Base-by-base conservation (phyloP, 2,888 invertebrate species). In the Stenoptilia bipunctidactyla region DNA sequence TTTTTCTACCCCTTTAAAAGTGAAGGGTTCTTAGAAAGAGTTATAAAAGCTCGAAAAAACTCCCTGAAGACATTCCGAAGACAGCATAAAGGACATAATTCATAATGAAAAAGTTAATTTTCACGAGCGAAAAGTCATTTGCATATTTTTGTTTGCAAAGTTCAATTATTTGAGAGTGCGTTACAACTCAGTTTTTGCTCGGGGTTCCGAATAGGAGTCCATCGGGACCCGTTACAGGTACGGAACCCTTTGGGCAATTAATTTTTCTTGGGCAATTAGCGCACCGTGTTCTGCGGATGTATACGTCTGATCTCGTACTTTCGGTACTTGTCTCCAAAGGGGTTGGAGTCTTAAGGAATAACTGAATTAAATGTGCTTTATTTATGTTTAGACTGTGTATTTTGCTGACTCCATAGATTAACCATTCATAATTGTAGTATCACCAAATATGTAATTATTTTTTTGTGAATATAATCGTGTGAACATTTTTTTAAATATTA, bases 31-130 rank as follows among this genome's bases (percentile, higher is more conserved):
- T 53, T 50, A 52, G 51, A 52, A 54, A 58, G 45, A 47, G 62
- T 52, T 56, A 63, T 77, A 76, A 79, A 80, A 82, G 77, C 79
- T 75, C 66, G 51, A 76, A 80, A 20, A 79, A 79, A 72, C 75
- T 74, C 82, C 79, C 80, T 42, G 55, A 72, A 75, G 80, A 75
- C 75, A 51, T 49, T 49, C 51, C 56, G 59, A 77, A 79, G 79
- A 79, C 72, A 69, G 55, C 60, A 61, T 72, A 58, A 65, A 75
- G 62, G 77, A 79, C 76, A 79, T 83, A 77, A 80, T 79, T 82
- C 83, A 83, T 82, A 65, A 82, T 82, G 83, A 80, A 83, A 82
- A 83, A 83, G 80, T 83, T 79, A 77, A 82, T 82, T 83, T 80
- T 74, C 74, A 62, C 68, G 57, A 61, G 56, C 66, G 55, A 58